Evolutionary conservation across 2,797 vertebrate genomes (phyloP), one percentile per base, ranked within the genome.

Genomic region (Enteromius fasciolatus): DNA sequence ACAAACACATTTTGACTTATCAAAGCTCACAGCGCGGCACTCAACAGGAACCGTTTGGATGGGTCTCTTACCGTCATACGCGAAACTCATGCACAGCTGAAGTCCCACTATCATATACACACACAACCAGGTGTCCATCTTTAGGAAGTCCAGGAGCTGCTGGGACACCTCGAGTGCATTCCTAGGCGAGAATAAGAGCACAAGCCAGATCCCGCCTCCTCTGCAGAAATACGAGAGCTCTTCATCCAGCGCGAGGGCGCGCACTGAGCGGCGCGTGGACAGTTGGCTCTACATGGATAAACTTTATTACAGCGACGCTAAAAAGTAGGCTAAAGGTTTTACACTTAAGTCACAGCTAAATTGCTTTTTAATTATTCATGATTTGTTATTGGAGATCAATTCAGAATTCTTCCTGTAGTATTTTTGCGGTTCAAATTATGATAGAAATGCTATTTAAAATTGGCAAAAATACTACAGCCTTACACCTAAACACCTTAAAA

Each of bases 31-130:
- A 48, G 36, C 50, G 59, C 72, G 20, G 41, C 76, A 76, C 69
- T 48, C 6, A 61, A 11, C n/a, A 33, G 48, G 41, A 69, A 46
- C 36, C 54, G 41, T 72, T 28, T 69, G 72, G 36, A 59, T 28
- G n/a, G 5, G 11, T 76, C 80, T 82, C 90, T 90, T 94, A 96
- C 95, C 95, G 92, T 95, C 94, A 59, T 94, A 93, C 0, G 90
- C 92, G 73, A 89, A 88, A 89, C 91, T 92, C 86, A 90, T 52
- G 85, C 87, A 90, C 69, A 94, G 76, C 86, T 92, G 94, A 36
- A 91, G 85, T 12, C 91, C 75, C 83, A 94, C 86, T 85, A 95
- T 87, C 85, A 89, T n/a, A 74, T 61, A 81, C 41, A 92, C 78
- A 86, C 91, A 86, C 69, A 90, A 90, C 93, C 93, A 92, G 92